A percentile compares a stretch with the other conserved stretches of the same genome.
Evolutionary conservation across 1,140 invertebrate species (phyloP).

Genomic region (Arion vulgaris): DNA sequence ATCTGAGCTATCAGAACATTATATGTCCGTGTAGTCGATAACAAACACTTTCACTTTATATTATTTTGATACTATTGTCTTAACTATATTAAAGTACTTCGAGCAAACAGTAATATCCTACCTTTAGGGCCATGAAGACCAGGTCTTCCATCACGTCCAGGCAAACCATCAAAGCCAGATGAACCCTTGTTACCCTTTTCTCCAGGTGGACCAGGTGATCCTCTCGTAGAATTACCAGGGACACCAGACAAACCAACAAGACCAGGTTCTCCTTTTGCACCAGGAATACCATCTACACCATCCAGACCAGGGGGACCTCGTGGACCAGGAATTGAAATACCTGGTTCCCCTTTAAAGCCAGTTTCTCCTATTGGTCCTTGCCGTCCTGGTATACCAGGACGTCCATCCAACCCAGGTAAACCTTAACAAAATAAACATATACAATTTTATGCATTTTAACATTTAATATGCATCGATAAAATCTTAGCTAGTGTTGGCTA

Average conservation of each 20-base stretch:
- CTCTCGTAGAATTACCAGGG: constrained; percentile 54
- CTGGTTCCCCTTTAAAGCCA: constrained; percentile 53
- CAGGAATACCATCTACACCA: constrained; percentile 58
- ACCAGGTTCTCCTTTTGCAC: constrained; percentile 58
- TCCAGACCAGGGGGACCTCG: constrained; percentile 55
- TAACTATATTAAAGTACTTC: too few relatives aligned
- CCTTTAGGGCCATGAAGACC: constrained; percentile 61
- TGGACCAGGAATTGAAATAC: constrained; percentile 51
- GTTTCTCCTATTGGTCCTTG: constrained; percentile 58
- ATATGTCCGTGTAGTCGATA: too few relatives aligned
- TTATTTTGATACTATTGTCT: too few relatives aligned
- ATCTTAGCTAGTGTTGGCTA: too few relatives aligned
- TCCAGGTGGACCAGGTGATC: constrained; percentile 50
- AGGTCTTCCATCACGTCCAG: constrained; percentile 57
- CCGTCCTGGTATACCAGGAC: constrained; percentile 53
- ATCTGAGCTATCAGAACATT: too few relatives aligned
- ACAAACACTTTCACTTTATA: too few relatives aligned
- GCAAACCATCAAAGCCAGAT: constrained; percentile 50
- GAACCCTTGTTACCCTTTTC: constrained; percentile 57
- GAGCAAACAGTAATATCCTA: too few relatives aligned
- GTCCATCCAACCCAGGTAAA: constrained; percentile 53
- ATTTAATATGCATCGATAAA: too few relatives aligned
- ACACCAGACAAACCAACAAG: constrained; percentile 53
- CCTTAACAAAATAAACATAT: constrained; percentile 46
- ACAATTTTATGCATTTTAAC: not conserved